A percentile compares a stretch with the other conserved stretches of the same genome.
phyloP scores from a whole-genome alignment of 2,113 vertebrate species.

The Nymphicus hollandicus region DNA sequence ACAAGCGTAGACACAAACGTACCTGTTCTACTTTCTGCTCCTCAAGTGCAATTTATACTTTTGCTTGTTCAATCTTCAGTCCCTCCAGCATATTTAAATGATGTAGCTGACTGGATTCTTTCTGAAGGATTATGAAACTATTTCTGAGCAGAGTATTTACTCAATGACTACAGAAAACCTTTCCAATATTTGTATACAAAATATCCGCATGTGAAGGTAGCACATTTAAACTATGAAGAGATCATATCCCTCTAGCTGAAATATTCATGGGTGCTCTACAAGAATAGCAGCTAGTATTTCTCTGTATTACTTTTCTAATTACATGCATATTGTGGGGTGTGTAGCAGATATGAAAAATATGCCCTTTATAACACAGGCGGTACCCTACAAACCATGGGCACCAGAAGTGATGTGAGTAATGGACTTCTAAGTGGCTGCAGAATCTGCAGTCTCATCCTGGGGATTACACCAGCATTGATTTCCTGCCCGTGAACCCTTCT shows the following conservation, averaged over 20 bases:
- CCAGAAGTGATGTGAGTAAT: not conserved
- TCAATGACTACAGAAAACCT: not conserved
- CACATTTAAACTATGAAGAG: not conserved
- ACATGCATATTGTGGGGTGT: not conserved
- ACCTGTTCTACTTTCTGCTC: slow-evolving; percentile 23
- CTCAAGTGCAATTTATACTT: not conserved
- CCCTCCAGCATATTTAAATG: slow-evolving; percentile 19
- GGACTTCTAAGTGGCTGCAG: not conserved
- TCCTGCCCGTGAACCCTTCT: slow-evolving; percentile 2
- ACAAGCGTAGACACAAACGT: not conserved
- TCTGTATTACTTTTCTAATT: not conserved
- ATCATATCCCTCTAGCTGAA: not conserved
- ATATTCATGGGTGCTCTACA: not conserved
- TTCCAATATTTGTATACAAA: not conserved
- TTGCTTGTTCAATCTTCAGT: not conserved
- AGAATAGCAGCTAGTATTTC: not conserved
- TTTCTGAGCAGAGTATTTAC: not conserved
- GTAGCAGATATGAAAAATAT: not conserved
- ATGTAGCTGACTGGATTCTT: not conserved
- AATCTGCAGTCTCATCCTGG: slow-evolving; percentile 30
- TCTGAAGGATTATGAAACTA: not conserved
- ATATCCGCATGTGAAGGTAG: not conserved
- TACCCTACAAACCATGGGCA: not conserved
- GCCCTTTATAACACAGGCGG: not conserved
- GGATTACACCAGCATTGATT: slow-evolving; percentile 27